Evolutionary conservation across 2,888 invertebrate species (phyloP), one percentile per base, ranked within the genome.

Genomic region (Orthosia gracilis): DNA sequence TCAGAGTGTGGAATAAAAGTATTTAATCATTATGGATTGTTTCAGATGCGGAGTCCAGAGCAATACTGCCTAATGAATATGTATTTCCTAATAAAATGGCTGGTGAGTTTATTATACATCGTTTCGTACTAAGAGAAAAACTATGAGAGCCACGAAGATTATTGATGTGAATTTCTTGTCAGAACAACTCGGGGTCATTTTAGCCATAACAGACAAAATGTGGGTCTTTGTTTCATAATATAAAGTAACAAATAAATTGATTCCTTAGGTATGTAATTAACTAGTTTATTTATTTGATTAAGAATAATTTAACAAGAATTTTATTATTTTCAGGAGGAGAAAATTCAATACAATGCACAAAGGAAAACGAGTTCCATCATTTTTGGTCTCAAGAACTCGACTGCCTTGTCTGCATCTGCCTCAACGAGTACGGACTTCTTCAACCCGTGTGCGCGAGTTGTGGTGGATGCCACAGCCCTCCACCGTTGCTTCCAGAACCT

Each of bases 321-420:
- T 13, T 47, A 47, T 52, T 13, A 17, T 49, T 87, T 87, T n/a
- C 76, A 94, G 94, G 92, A 55, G 89, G 84, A 21, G 88, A 88
- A 67, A 85, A 88, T 26, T 49, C 75, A 59, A 71, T 92, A 15
- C 65, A 69, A 12, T 95, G 95, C 73, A 61, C 76, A 13, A 88
- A 84, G 69, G 89, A 88, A 73, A 92, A 93, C 2, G 94, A 95
- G 67, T 78, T 95, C 26, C 89, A 93, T 78, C 90, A 92, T 64
- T 75, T 91, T 31, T 91, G 91, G 91, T 86, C 91, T 0, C 52
- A 82, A 1, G 75, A 70, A 3, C 79, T 85, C 18, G 83, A 91
- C 3, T 96, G 95, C 78, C 71, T 93, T 31, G 88, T 95, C 4
- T 96, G 95, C 83, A 90, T 91, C 1, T 96, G 95, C 73, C 78